These are phyloP conservation scores for Argya squamiceps DNA, from an alignment of 2,797 vertebrate genomes.

Conservation along the genomic window DNA sequence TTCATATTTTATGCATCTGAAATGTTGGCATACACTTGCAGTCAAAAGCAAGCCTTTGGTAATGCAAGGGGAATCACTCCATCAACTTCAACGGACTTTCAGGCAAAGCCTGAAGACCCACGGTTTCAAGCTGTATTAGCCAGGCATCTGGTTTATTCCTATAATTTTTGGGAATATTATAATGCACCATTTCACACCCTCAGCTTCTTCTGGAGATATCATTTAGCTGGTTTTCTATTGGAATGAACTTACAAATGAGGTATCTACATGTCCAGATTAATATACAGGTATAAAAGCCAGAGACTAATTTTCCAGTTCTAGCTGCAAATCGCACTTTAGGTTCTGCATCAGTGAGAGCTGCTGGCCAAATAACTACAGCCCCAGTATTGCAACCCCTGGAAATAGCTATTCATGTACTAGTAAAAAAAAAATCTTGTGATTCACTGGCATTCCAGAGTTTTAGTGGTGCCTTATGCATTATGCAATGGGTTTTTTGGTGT, in stretches of 20 bases:
- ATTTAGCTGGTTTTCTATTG: neutral
- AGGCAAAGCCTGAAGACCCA: neutral
- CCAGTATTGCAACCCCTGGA: neutral
- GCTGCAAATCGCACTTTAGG: neutral
- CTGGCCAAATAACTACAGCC: neutral
- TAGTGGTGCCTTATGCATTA: neutral
- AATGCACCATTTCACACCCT: neutral
- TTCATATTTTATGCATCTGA: neutral
- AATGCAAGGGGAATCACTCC: neutral
- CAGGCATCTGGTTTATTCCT: neutral
- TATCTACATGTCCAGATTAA: neutral
- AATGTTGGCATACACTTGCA: neutral
- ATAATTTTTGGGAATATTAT: neutral
- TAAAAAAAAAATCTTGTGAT: neutral
- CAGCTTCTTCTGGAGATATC: neutral
- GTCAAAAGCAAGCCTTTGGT: neutral
- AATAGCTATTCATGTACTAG: neutral
- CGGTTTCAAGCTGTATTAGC: neutral
- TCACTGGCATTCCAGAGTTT: neutral
- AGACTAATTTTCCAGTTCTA: neutral
- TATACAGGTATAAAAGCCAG: neutral
- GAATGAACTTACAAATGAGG: neutral
- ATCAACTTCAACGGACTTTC: neutral
- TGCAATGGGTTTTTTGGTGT: neutral
- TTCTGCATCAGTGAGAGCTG: neutral